Base-by-base conservation (phyloP, 2,888 invertebrate genomes). In the Myopa tessellatipennis region DNA sequence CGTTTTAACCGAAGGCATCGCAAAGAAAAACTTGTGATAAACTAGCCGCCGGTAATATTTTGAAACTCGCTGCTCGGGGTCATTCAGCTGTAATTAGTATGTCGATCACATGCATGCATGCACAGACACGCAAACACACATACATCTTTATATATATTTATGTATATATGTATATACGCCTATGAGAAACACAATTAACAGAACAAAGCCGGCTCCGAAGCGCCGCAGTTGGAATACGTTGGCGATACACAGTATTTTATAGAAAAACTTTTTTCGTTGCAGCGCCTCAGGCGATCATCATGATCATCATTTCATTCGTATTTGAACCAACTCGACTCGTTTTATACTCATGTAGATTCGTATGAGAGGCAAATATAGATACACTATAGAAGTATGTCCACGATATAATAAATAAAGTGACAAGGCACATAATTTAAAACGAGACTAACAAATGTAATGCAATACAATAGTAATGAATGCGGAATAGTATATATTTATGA, bases 1-100 rank as follows among this genome's bases (percentile, higher is more conserved):
- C 86, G 87, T 87, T 86, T 86, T 84, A 81, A 82, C 87, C 78
- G 34, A 34, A 74, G 83, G 87, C 85, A 71, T 82, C 82, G 83
- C 85, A 87, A 87, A 87, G 87, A 87, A 87, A 87, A 87, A 87
- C 87, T 87, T 87, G 87, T 87, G 87, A 87, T 87, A 87, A 87
- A 87, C 87, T 86, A 80, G 83, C 87, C 84, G 18, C 68, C n/a
- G 79, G 87, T 76, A 55, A 77, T 83, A 85, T 86, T 85, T 87
- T 86, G 87, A 87, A 87, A 85, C 87, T 86, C 83, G 78, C 74
- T 77, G 83, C 82, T 81, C 76, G 77, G 79, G 82, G 85, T 82
- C 81, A 84, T 85, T 85, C 87, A 85, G 84, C 85, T 87, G 87
- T 87, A 87, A 87, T 87, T 87, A 87, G 80, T 79, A 79, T 79